Evolutionary conservation across 2,797 vertebrate genomes (phyloP).

Genomic region (Microhierax caerulescens): DNA sequence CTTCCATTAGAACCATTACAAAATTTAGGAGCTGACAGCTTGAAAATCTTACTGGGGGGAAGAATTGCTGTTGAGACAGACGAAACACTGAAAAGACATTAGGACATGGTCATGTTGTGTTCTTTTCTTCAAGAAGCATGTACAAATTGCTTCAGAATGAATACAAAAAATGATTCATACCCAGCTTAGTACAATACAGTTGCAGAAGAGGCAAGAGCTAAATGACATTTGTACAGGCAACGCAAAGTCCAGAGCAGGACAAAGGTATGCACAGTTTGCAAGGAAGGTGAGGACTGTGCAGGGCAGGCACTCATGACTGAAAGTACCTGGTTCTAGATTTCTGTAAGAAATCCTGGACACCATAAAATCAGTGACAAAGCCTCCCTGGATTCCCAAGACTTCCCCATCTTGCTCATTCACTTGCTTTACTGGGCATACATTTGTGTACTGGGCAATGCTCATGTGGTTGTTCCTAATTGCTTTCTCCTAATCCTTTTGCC

Average conservation of each 20-base stretch:
- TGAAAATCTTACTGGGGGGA: not conserved
- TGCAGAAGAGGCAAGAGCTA: not conserved
- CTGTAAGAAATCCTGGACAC: not conserved
- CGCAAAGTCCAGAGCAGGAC: not conserved
- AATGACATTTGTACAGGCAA: not conserved
- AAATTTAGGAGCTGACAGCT: conserved; percentile 12
- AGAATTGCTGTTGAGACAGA: not conserved
- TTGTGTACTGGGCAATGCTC: not conserved
- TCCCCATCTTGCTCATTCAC: not conserved
- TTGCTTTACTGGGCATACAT: not conserved
- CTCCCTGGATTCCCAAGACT: not conserved
- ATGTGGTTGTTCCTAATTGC: not conserved
- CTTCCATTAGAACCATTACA: conserved; percentile 36
- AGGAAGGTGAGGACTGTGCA: not conserved
- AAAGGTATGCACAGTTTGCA: not conserved
- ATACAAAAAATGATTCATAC: not conserved
- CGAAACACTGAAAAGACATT: not conserved
- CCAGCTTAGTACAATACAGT: not conserved
- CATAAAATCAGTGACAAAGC: not conserved
- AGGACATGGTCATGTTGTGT: not conserved
- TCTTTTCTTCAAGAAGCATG: not conserved
- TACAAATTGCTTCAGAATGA: not conserved
- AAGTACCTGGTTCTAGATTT: not conserved
- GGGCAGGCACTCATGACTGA: not conserved
- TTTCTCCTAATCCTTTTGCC: not conserved